Conservation (phyloP, 2,113 vertebrate genomes). For the Lepisosteus osseus region DNA sequence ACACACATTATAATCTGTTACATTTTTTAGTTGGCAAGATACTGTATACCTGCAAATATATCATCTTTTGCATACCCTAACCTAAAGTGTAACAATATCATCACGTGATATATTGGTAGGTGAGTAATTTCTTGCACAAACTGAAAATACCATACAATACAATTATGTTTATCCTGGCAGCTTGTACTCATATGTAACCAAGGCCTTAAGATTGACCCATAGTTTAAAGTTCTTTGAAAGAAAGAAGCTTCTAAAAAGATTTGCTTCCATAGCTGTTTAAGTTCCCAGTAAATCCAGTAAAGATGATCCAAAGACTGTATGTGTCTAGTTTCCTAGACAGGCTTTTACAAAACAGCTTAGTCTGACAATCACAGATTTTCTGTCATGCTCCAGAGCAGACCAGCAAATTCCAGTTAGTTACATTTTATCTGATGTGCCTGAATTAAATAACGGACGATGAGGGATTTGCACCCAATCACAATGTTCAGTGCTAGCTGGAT, state of each 20-base stretch:
- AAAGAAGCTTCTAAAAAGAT: not conserved
- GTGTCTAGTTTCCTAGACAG: not conserved
- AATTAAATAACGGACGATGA: too few relatives aligned
- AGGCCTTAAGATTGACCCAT: not conserved
- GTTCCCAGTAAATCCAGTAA: not conserved
- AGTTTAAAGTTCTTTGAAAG: not conserved
- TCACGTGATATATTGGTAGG: not conserved
- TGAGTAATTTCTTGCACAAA: not conserved
- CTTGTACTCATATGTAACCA: not conserved
- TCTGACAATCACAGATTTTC: not conserved
- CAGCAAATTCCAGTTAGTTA: too few relatives aligned
- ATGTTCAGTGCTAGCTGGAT: too few relatives aligned
- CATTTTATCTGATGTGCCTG: too few relatives aligned
- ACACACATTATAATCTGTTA: too few relatives aligned
- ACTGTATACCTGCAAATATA: too few relatives aligned
- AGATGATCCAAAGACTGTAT: not conserved
- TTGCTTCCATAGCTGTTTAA: not conserved
- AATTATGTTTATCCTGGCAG: not conserved
- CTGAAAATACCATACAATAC: too few relatives aligned
- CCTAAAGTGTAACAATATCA: slow-evolving; percentile 1
- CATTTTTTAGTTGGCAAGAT: too few relatives aligned
- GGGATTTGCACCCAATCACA: too few relatives aligned
- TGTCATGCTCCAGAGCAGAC: too few relatives aligned
- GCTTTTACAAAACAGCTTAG: slow-evolving; percentile 1
- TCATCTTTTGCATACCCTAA: too few relatives aligned